Percentiles rank a stretch among this genome's conserved stretches.
These are phyloP conservation scores for Tragulus kanchil DNA, from an alignment of 2,113 vertebrate genomes.

Conservation along the genomic window DNA sequence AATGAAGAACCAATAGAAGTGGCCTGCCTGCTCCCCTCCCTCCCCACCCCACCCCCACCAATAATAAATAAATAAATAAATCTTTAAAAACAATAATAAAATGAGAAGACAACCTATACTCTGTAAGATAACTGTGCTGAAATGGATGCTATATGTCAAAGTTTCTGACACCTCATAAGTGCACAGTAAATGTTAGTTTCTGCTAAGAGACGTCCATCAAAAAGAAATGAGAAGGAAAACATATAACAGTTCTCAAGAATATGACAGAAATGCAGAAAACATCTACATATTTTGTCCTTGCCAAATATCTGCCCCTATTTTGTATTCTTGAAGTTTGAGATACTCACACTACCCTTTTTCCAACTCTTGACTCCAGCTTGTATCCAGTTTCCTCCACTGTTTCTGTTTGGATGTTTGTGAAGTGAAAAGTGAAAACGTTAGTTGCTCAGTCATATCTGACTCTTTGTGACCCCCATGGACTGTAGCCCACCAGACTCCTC, in stretches of 20 bases:
- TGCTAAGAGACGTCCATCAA: conserved; percentile 31
- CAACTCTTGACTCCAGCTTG: not conserved
- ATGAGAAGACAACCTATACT: conserved; percentile 3
- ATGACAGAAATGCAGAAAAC: conserved; percentile 49
- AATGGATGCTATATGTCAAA: not conserved
- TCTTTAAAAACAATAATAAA: no score
- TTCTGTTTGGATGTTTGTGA: conserved; percentile 26
- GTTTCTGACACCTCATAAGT: conserved; percentile 29
- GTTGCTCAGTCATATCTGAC: not conserved
- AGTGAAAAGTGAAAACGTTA: not conserved
- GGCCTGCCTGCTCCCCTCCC: no score
- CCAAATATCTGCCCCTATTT: conserved; percentile 3
- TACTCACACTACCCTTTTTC: not conserved
- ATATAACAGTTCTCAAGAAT: not conserved
- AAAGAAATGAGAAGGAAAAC: conserved; percentile 26
- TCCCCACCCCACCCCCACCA: no score
- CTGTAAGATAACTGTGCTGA: conserved; percentile 24
- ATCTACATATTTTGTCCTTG: not conserved
- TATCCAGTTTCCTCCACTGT: conserved; percentile 14
- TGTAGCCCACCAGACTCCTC: not conserved
- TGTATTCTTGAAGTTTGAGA: conserved; percentile 14
- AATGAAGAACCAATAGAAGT: no score
- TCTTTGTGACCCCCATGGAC: not conserved
- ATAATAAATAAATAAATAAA: no score
- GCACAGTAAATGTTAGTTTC: not conserved